A percentile compares a stretch with the other conserved stretches of the same genome.
Evolutionary conservation across 2,888 invertebrate genomes (phyloP).

Genomic region (Diloba caeruleocephala): DNA sequence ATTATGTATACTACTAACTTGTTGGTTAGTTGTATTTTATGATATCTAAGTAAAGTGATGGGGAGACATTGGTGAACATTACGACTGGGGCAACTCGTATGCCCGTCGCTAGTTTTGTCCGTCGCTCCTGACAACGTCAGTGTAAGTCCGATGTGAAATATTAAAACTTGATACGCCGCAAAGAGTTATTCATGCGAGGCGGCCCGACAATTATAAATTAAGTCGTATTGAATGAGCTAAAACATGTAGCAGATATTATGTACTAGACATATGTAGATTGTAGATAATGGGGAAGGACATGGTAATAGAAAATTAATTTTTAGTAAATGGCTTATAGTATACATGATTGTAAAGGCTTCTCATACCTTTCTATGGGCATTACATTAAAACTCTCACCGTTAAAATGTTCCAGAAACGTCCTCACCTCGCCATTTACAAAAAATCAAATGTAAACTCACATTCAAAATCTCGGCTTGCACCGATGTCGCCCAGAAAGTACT

Average conservation of each 20-base stretch:
- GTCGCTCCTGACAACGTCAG: constrained; percentile 2
- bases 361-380: background rate
- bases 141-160: constrained; percentile 47
- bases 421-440: constrained; percentile 22
- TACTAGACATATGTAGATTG: background rate
- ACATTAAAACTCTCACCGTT: constrained; percentile 7
- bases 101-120: constrained; percentile 12
- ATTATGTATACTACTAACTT: background rate
- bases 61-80: constrained; percentile 27
- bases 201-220: constrained; percentile 22
- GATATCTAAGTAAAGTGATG: constrained; percentile 29
- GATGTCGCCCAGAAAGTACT: constrained; percentile 54
- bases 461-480: constrained; percentile 47
- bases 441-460: constrained; percentile 49
- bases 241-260: constrained; percentile 6
- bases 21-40: constrained; percentile 21
- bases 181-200: constrained; percentile 28
- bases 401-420: constrained; percentile 5
- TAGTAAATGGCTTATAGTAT: too few relatives aligned
- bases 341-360: too few relatives aligned
- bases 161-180: constrained; percentile 36
- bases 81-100: constrained; percentile 6
- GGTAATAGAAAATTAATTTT: constrained; percentile 1
- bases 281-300: constrained; percentile 12
- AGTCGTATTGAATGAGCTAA: constrained; percentile 13